Conservation (phyloP, 1,140 invertebrate genomes). For the Leptestheria dahalacensis region DNA sequence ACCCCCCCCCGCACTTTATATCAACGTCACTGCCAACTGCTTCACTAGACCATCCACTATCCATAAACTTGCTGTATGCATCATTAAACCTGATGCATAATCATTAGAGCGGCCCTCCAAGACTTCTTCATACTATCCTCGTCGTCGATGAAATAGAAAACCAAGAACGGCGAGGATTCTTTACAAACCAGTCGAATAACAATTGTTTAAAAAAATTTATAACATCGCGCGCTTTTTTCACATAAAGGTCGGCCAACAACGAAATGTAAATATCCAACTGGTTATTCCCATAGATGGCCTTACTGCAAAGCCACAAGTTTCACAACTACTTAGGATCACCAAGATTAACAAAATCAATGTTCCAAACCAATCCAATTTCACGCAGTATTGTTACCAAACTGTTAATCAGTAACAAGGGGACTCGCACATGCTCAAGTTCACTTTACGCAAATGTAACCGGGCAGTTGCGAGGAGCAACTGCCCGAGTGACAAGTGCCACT, state of each 20-base stretch:
- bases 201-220: not conserved
- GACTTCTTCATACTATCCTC: not conserved
- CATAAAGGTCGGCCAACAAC: too few relatives aligned
- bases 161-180: too few relatives aligned
- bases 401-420: not conserved
- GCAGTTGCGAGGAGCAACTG: not conserved
- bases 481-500: not conserved
- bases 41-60: not conserved
- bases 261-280: too few relatives aligned
- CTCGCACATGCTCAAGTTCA: not conserved
- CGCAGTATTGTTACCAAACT: not conserved
- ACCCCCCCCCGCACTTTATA: too few relatives aligned
- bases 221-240: too few relatives aligned
- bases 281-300: not conserved
- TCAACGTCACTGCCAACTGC: not conserved
- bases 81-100: not conserved
- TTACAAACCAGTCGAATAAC: not conserved
- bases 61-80: not conserved
- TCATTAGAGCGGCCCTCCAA: not conserved
- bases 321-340: not conserved
- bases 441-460: not conserved
- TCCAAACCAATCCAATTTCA: not conserved
- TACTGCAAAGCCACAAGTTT: not conserved
- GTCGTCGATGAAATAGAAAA: not conserved
- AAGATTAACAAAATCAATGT: not conserved